A percentile compares a stretch with the other conserved stretches of the same genome.
phyloP scores from a whole-genome alignment of 2,888 invertebrate genomes.

The Protonemura montana region DNA sequence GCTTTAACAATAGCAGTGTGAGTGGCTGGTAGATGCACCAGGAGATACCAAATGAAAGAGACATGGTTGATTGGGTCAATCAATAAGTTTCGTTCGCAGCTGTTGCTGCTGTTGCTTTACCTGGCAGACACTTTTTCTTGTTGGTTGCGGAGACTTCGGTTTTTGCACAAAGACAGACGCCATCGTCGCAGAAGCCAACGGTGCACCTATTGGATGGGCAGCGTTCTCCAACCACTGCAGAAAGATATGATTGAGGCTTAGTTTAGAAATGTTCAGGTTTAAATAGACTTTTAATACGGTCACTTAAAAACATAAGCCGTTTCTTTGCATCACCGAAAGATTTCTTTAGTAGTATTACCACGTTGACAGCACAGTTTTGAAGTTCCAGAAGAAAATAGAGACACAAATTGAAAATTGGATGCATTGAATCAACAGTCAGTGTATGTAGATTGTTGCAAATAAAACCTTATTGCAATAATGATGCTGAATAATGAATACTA shows the following conservation, averaged over 20 bases:
- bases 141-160: conserved; percentile 9
- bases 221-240: not conserved
- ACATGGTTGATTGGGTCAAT: not conserved
- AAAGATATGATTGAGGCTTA: no score
- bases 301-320: no score
- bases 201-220: conserved; percentile 8
- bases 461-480: no score
- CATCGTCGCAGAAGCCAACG: conserved; percentile 17
- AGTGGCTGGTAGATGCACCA: not conserved
- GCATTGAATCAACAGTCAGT: not conserved
- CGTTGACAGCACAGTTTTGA: no score
- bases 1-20: not conserved
- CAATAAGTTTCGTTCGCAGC: not conserved
- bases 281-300: no score
- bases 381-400: not conserved
- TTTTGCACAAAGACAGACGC: not conserved
- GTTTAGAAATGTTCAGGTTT: no score
- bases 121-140: conserved; percentile 14
- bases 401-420: not conserved
- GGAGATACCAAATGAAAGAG: no score
- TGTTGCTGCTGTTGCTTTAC: not conserved
- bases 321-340: no score
- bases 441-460: no score
- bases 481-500: not conserved
- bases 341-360: no score